These are phyloP conservation scores for Acholoe squamosa DNA, from an alignment of 2,888 invertebrate genomes.

Conservation along the genomic window DNA sequence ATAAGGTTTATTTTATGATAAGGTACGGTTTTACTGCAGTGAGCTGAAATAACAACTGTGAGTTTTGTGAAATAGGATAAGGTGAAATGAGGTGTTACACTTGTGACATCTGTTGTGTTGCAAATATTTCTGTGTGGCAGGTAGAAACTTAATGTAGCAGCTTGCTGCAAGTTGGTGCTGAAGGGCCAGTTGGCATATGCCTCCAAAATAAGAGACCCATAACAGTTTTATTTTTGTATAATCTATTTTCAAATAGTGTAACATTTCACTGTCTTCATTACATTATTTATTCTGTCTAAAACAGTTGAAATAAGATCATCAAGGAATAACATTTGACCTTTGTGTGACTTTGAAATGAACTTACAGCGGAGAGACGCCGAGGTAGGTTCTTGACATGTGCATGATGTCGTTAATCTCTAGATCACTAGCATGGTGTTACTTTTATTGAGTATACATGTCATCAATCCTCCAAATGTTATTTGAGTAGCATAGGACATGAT, in stretches of 20 bases:
- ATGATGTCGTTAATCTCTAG: background rate
- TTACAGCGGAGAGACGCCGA: constrained; percentile 48
- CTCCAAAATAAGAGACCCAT: too few species aligned
- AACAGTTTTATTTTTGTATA: too few species aligned
- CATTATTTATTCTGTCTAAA: background rate
- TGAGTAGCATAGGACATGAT: too few species aligned
- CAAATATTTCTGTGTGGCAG: too few species aligned
- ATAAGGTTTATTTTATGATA: too few species aligned
- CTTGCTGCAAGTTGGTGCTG: too few species aligned
- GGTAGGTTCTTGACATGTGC: background rate
- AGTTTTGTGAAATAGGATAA: background rate
- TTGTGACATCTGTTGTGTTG: too few species aligned
- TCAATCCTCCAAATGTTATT: background rate
- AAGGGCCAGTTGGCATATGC: too few species aligned
- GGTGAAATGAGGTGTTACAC: background rate
- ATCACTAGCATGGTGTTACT: constrained; percentile 20
- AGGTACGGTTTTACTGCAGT: background rate
- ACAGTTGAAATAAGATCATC: background rate
- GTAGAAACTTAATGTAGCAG: too few species aligned
- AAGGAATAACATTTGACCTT: background rate
- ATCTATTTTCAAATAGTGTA: too few species aligned
- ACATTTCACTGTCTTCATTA: background rate
- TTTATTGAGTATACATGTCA: background rate
- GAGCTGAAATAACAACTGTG: background rate
- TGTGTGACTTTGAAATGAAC: constrained; percentile 9